Conservation (phyloP, 2,797 vertebrate genomes). For the Acipenser oxyrinchus region DNA sequence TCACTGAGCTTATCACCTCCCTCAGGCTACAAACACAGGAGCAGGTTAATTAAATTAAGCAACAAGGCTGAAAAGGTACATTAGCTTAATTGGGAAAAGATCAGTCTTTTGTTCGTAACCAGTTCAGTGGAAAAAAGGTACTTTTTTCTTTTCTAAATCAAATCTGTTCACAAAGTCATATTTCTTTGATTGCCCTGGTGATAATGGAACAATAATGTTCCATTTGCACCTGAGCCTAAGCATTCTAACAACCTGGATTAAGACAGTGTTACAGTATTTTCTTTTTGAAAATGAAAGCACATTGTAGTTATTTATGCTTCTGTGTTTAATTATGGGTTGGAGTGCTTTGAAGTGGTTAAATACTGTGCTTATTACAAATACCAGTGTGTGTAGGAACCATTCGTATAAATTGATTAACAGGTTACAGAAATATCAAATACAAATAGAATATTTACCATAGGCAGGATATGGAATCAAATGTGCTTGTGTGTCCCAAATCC, state of each 20-base stretch:
- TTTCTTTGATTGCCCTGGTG: slow-evolving; percentile 31
- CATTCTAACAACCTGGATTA: background rate
- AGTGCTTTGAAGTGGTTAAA: too few relatives aligned
- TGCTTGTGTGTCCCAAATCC: too few relatives aligned
- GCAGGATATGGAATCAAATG: too few relatives aligned
- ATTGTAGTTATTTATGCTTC: too few relatives aligned
- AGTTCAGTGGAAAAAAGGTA: slow-evolving; percentile 36
- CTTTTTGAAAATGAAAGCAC: too few relatives aligned
- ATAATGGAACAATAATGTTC: slow-evolving; percentile 18
- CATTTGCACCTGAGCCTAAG: background rate
- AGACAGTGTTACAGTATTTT: background rate
- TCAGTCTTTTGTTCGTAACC: slow-evolving; percentile 47
- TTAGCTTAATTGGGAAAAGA: slow-evolving; percentile 49
- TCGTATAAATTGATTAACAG: too few relatives aligned
- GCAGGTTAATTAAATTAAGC: slow-evolving; percentile 23
- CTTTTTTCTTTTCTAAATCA: slow-evolving; percentile 17
- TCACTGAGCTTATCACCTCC: slow-evolving; percentile 42
- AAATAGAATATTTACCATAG: too few relatives aligned
- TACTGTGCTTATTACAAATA: too few relatives aligned
- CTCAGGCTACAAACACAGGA: slow-evolving; percentile 30
- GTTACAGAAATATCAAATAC: too few relatives aligned
- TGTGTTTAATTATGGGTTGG: too few relatives aligned
- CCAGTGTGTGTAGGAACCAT: too few relatives aligned
- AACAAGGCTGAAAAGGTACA: slow-evolving; percentile 34
- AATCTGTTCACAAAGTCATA: background rate